Evolutionary conservation across 2,888 invertebrate species (phyloP).

Genomic region (Cinara cedri): DNA sequence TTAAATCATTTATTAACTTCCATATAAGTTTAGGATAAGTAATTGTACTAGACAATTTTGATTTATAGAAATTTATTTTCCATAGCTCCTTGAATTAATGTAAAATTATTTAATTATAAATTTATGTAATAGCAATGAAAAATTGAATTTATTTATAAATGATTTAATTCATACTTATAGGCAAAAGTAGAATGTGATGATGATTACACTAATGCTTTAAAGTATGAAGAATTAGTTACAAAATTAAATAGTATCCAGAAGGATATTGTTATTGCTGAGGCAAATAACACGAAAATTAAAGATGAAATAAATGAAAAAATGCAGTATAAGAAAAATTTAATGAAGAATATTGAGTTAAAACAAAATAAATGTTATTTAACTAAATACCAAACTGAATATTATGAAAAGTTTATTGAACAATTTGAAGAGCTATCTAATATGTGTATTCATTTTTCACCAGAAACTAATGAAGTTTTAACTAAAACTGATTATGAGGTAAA

Average conservation of each 20-base stretch:
- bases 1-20: too few relatives aligned
- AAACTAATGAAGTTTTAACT: background rate
- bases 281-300: constrained; percentile 7
- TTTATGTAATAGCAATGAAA: too few relatives aligned
- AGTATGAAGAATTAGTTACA: constrained; percentile 36
- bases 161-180: constrained; percentile 8
- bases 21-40: too few relatives aligned
- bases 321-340: background rate
- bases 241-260: constrained; percentile 35
- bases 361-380: constrained; percentile 3
- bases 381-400: constrained; percentile 24
- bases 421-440: background rate
- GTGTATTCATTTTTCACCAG: background rate
- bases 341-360: background rate
- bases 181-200: constrained; percentile 25
- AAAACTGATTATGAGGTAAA: constrained; percentile 44
- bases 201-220: constrained; percentile 30
- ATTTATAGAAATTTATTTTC: too few relatives aligned
- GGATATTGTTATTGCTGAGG: constrained; percentile 7
- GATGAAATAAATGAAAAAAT: background rate
- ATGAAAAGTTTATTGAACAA: background rate
- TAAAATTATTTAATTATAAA: too few relatives aligned
- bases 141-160: background rate
- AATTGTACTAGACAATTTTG: too few relatives aligned
- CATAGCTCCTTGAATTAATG: too few relatives aligned